Evolutionary conservation across 1,140 invertebrate species (phyloP), one percentile per base, ranked within the genome.

Genomic region (Pseudobourletiella spinata): DNA sequence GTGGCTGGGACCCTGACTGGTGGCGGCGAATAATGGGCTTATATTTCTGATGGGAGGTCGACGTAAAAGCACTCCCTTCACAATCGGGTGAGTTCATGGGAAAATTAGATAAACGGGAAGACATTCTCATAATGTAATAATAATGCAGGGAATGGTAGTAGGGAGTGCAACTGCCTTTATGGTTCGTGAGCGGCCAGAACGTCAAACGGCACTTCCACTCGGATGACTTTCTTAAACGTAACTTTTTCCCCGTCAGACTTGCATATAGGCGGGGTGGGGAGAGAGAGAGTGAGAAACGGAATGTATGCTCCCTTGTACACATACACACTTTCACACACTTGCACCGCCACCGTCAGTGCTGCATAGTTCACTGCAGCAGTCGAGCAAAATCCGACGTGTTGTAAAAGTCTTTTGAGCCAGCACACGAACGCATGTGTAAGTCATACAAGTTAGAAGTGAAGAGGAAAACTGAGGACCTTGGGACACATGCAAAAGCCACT

Each of bases 71-170:
- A 20, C 24, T 46, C 24, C 6, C 43, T 46, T 46, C 43, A 46
- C 43, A 46, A 46, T 16, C 43, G 43, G 43, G 43, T 46, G 43
- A 46, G 43, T 46, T 46, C 43, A 46, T 46, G 43, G 43, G 43
- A 46, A 46, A 46, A 46, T 46, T 46, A 46, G 43, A 46, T 46
- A 46, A 46, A 46, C 43, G 43, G 24, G n/a, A 46, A 46, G 43
- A 46, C 43, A 46, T 46, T n/a, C n/a, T 46, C 43, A 46, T 46
- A 46, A 46, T 46, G 24, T 46, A 46, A 46, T 46, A 46, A 46
- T 46, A 46, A 46, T 46, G 43, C 43, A 46, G n/a, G 24, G n/a
- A 46, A 46, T 20, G 24, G 43, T 16, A 22, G 43, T 22, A 46
- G 35, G 35, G n/a, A n/a, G 43, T 8, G 43, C 24, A 4, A 18